phyloP scores from a whole-genome alignment of 2,113 vertebrate species.

The Meleagris gallopavo region DNA sequence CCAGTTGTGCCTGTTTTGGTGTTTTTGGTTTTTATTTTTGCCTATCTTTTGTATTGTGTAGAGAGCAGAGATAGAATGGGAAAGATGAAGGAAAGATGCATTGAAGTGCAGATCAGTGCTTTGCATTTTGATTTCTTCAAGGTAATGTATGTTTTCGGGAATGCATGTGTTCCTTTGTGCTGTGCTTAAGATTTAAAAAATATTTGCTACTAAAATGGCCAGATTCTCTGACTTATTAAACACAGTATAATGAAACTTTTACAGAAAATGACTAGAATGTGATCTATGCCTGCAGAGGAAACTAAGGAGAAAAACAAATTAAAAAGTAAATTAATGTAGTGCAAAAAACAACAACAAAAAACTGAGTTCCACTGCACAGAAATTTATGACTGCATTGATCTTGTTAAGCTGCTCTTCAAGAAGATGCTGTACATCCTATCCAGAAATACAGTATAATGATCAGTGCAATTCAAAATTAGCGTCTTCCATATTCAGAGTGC shows the following conservation, averaged over 20 bases:
- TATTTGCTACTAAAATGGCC: slow-evolving; percentile 36
- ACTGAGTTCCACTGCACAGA: slow-evolving; percentile 40
- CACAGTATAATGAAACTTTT: slow-evolving; percentile 54
- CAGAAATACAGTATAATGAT: not conserved
- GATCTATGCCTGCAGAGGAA: slow-evolving; percentile 63
- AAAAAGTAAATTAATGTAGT: slow-evolving; percentile 59
- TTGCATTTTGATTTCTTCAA: not conserved
- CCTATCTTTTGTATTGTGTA: not conserved
- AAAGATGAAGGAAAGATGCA: not conserved
- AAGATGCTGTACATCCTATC: not conserved
- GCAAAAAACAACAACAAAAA: not conserved
- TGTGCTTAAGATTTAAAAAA: slow-evolving; percentile 39
- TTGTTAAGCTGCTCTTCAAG: slow-evolving; percentile 40
- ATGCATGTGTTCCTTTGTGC: not conserved
- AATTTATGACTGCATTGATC: slow-evolving; percentile 45
- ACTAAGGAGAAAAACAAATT: slow-evolving; percentile 55
- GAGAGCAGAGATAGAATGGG: not conserved
- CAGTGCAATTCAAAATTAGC: not conserved
- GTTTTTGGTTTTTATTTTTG: not conserved
- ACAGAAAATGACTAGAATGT: slow-evolving; percentile 63
- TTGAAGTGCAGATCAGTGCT: not conserved
- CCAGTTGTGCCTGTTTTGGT: not conserved
- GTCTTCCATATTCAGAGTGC: not conserved
- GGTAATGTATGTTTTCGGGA: not conserved
- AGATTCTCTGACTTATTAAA: slow-evolving; percentile 60